Conservation (phyloP, 2,888 invertebrate species). For the Tryphoninae sp. region DNA sequence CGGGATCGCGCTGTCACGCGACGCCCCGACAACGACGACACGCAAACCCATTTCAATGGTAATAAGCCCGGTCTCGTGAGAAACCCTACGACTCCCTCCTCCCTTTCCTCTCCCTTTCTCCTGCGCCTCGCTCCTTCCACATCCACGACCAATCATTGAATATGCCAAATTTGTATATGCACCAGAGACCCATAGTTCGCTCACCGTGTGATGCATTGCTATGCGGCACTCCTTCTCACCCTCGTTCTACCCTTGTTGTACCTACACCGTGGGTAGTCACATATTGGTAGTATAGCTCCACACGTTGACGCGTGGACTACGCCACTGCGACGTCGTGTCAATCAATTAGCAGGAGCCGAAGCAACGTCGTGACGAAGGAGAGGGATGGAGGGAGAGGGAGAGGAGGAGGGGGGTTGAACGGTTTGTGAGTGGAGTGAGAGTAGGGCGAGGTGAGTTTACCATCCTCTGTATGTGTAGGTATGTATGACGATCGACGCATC, state of each 20-base stretch:
- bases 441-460: slow-evolving; percentile 31
- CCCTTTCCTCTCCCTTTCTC: slow-evolving; percentile 10
- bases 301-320: slow-evolving; percentile 42
- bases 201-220: slow-evolving; percentile 47
- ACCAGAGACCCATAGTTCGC: slow-evolving; percentile 63
- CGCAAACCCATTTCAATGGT: slow-evolving; percentile 68
- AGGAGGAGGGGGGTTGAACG: neutral
- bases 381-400: neutral
- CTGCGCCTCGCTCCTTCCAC: slow-evolving; percentile 32
- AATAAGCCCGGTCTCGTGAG: slow-evolving; percentile 63
- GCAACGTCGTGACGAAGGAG: slow-evolving; percentile 48
- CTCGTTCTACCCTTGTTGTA: slow-evolving; percentile 49
- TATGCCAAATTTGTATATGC: slow-evolving; percentile 77
- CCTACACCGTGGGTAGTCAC: neutral
- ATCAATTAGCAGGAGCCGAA: slow-evolving; percentile 63
- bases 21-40: slow-evolving; percentile 61
- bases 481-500: slow-evolving; percentile 3
- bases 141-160: slow-evolving; percentile 74
- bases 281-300: neutral
- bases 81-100: slow-evolving; percentile 33
- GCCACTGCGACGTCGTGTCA: slow-evolving; percentile 57
- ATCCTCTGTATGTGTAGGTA: neutral
- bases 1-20: slow-evolving; percentile 63
- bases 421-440: slow-evolving; percentile 37
- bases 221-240: slow-evolving; percentile 16